Evolutionary conservation across 2,797 vertebrate species (phyloP), one percentile per base, ranked within the genome.

Genomic region (Bovichtus diacanthus): DNA sequence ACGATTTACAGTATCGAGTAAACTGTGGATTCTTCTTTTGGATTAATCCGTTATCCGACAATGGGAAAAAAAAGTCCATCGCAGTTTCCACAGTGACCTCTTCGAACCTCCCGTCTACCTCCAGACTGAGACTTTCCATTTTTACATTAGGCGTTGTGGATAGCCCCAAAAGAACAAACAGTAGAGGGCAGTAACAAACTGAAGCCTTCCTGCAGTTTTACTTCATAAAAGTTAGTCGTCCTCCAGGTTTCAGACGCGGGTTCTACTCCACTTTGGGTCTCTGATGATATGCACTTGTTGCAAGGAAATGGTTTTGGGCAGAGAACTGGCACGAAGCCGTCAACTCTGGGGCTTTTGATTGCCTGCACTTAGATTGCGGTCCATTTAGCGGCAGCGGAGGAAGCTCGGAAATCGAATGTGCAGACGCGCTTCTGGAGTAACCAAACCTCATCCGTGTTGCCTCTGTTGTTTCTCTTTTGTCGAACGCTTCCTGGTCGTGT

Each of bases 51-150:
- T n/a, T n/a, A n/a, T 23, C 1, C 27, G 15, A 39, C 12, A 38
- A 51, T 2, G n/a, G n/a, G n/a, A 46, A 13, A n/a, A 10, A 54
- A 54, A 1, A 29, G 58, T 50, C 18, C 3, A 16, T 49, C 19
- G 21, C 23, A 49, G 49, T 53, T 34, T 62, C 25, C 36, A 25
- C 53, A 25, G 18, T n/a, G 50, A 41, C 50, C 1, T 38, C 46
- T 8, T 68, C 15, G 15, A 36, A 12, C 8, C 53, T 15, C 15
- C 6, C 19, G n/a, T 70, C 69, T 76, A 61, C 77, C 68, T 84
- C 69, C n/a, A 21, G 16, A 11, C 55, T 46, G 69, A 73, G 73
- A 67, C 49, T 6, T 29, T 55, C 23, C 29, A 51, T 51, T 8
- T 29, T 55, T 16, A 10, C 46, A 29, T 21, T 19, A 46, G n/a